Conservation (phyloP, 2,888 invertebrate species). For the Byasa hedistus region DNA sequence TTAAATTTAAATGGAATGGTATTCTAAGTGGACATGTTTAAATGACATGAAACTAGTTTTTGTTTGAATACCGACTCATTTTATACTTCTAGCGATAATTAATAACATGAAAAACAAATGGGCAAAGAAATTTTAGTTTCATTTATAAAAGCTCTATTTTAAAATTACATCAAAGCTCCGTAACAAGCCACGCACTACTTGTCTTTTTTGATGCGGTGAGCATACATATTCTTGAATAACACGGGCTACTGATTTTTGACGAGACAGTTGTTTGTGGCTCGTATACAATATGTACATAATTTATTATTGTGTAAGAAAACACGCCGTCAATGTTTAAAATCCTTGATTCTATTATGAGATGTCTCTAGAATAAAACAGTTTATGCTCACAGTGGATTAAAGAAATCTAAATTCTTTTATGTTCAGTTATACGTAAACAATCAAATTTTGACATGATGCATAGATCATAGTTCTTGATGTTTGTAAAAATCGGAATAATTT, state of each 20-base stretch:
- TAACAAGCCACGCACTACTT: background rate
- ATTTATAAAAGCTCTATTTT: too few relatives aligned
- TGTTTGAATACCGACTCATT: too few relatives aligned
- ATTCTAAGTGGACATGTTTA: too few relatives aligned
- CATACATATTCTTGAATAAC: slow-evolving; percentile 1
- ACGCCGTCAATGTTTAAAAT: slow-evolving; percentile 14
- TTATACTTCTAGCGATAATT: too few relatives aligned
- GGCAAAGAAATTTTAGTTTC: background rate
- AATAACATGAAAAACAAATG: background rate
- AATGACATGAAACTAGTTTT: too few relatives aligned
- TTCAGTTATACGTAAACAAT: slow-evolving; percentile 10
- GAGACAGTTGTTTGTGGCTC: slow-evolving; percentile 18
- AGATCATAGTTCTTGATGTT: background rate
- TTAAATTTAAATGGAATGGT: too few relatives aligned
- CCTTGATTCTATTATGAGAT: slow-evolving; percentile 34
- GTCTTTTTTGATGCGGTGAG: background rate
- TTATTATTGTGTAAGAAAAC: slow-evolving; percentile 10
- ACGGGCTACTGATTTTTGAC: slow-evolving; percentile 7
- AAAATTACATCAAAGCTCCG: too few relatives aligned
- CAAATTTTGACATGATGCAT: slow-evolving; percentile 3
- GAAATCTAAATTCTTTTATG: slow-evolving; percentile 14
- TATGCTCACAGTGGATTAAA: slow-evolving; percentile 20
- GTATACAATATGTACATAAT: slow-evolving; percentile 1
- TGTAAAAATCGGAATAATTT: background rate
- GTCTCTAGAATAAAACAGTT: slow-evolving; percentile 25